Base-by-base conservation (phyloP, 1,140 invertebrate genomes). In the Monomorium pharaonis region DNA sequence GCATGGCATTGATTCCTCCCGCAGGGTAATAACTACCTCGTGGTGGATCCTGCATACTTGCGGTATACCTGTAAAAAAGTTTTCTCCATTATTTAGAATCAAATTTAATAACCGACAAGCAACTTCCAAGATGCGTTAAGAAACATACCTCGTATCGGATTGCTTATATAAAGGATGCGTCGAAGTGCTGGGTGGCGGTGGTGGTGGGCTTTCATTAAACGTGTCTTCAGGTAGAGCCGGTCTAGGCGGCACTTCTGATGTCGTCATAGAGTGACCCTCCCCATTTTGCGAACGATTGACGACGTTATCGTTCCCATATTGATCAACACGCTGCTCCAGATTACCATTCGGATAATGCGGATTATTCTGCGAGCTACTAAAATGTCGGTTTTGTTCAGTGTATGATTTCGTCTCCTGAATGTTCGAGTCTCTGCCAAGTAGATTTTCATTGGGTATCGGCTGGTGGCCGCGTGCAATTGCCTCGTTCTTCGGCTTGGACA, bases 1-100 rank as follows among this genome's bases (percentile, higher is more conserved):
- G 92, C 44, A 85, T 83, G 16, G 91, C 84, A 84, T 92, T 93
- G 37, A 89, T 90, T 67, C 91, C 93, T 84, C 92, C 83, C 47
- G 96, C 93, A 33, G 96, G 96, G 95, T 98, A 97, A 92, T 97
- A 97, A 44, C 96, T 96, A 90, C 97, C 97, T 90, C 97, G 96
- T 0, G 97, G 97, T 33, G 97, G 96, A 94, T 98, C 97, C 86
- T 97, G 95, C 86, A 96, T 96, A 91, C 97, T 98, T 12, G 97
- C 97, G 14, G 96, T 96, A 75, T 96, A 96, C 84, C 95, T 95
- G 42, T 9, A 86, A 84, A 14, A 62, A 81, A n/a, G n/a, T 70
- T 60, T 16, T 33, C 2, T 42, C 2, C 10, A 0, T 72, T 70
- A 69, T 30, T 24, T 27, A 18, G 9, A 2, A 51, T 24, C 18